phyloP scores from a whole-genome alignment of 2,888 invertebrate species.

The Cyrtodaria siliqua region DNA sequence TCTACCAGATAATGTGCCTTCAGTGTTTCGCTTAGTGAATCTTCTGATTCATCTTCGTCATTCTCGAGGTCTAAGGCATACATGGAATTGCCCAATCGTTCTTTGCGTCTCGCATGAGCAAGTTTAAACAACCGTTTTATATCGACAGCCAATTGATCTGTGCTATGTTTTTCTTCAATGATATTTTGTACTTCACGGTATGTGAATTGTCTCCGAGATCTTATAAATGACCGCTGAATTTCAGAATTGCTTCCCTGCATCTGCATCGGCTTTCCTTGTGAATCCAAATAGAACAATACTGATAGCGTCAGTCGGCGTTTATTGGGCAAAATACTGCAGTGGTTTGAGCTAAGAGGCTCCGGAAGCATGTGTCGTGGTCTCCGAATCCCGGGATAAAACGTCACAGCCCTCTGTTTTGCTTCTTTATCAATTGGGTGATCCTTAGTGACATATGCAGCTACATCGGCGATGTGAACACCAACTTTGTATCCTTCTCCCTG shows the following conservation, averaged over 20 bases:
- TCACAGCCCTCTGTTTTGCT: conserved; percentile 54
- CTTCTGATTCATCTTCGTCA: neutral
- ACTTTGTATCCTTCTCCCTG: conserved; percentile 38
- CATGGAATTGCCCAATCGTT: conserved; percentile 39
- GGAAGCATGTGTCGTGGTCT: conserved; percentile 70
- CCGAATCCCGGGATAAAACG: conserved; percentile 56
- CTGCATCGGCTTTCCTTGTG: conserved; percentile 47
- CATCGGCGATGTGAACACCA: conserved; percentile 70
- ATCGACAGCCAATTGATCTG: conserved; percentile 1
- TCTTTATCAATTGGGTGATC: conserved; percentile 61
- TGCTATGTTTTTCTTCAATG: neutral
- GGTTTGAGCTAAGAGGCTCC: conserved; percentile 66
- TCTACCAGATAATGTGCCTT: conserved; percentile 63
- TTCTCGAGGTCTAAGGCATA: conserved; percentile 30
- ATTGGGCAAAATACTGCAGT: conserved; percentile 67
- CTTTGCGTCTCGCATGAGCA: conserved; percentile 31
- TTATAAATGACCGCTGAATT: conserved; percentile 28
- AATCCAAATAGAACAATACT: conserved; percentile 64
- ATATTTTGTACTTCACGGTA: conserved; percentile 47
- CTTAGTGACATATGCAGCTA: conserved; percentile 51
- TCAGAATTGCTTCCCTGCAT: conserved; percentile 34
- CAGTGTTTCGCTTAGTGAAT: conserved; percentile 10
- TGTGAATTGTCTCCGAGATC: conserved; percentile 33
- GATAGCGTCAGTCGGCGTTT: conserved; percentile 68
- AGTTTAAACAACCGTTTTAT: conserved; percentile 30